These are phyloP conservation scores for Alviniconcha marisindica DNA, from an alignment of 1,140 invertebrate species.

Conservation along the genomic window DNA sequence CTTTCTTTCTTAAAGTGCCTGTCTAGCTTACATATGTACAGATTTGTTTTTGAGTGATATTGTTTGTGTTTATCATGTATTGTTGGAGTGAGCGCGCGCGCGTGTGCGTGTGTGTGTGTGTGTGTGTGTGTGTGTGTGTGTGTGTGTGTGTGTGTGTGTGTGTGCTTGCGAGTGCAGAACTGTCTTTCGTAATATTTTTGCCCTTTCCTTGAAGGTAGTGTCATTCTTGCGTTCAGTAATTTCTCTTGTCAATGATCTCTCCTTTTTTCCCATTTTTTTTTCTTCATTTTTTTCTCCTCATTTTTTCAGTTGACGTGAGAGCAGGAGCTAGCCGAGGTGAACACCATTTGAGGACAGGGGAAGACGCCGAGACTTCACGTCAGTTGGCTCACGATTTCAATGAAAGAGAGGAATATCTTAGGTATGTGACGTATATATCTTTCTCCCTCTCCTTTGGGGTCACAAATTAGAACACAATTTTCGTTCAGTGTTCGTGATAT, in stretches of 20 bases:
- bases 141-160: neutral
- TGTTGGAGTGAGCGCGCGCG: neutral
- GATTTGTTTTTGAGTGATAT: too few species aligned
- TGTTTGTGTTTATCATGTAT: too few species aligned
- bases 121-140: constrained; percentile 20
- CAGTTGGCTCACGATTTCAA: constrained; percentile 28
- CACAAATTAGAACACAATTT: too few species aligned
- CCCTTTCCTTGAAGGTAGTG: too few species aligned
- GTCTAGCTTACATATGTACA: too few species aligned
- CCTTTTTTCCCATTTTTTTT: neutral
- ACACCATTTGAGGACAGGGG: neutral
- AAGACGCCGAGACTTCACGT: constrained; percentile 25
- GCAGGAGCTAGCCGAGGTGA: constrained; percentile 8
- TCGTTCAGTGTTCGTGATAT: too few species aligned
- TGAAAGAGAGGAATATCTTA: constrained; percentile 38
- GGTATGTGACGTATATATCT: too few species aligned
- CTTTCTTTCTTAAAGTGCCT: too few species aligned
- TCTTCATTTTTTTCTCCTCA: neutral
- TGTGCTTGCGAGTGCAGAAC: neutral
- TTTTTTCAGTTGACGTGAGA: neutral
- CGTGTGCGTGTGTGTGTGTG: constrained; percentile 12
- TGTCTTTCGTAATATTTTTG: too few species aligned
- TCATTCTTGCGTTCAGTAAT: too few species aligned
- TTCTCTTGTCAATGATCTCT: too few species aligned
- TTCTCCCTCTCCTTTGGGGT: too few species aligned